phyloP scores from a whole-genome alignment of 2,113 vertebrate genomes.

The Amblyopsis rosae region DNA sequence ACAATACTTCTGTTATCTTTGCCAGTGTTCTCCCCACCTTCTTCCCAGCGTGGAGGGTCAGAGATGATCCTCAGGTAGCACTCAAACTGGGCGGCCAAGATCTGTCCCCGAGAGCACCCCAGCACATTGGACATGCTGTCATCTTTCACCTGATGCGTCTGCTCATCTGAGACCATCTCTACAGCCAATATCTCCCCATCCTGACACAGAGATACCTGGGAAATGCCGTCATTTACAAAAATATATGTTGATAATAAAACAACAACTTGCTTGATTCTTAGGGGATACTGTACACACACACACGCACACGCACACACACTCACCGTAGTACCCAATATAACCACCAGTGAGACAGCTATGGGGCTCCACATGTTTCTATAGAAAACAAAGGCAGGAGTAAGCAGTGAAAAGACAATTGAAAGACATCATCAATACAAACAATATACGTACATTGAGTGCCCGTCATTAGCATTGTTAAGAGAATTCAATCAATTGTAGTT shows the following conservation, averaged over 20 bases:
- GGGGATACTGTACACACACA: neutral
- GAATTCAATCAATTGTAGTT: too few relatives aligned
- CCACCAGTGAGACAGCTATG: slow-evolving; percentile 45
- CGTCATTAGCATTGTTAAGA: too few relatives aligned
- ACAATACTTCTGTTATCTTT: too few relatives aligned
- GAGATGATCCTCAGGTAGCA: slow-evolving; percentile 79
- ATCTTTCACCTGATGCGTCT: slow-evolving; percentile 33
- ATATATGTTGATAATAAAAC: neutral
- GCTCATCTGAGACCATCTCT: neutral
- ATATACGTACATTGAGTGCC: neutral
- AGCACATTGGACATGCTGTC: slow-evolving; percentile 17
- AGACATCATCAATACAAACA: neutral
- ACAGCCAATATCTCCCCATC: slow-evolving; percentile 23
- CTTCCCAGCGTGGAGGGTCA: slow-evolving; percentile 58
- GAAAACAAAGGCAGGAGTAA: slow-evolving; percentile 12
- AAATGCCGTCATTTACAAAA: neutral
- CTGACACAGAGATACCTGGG: slow-evolving; percentile 57
- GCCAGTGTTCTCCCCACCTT: slow-evolving; percentile 46
- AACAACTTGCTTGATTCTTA: neutral
- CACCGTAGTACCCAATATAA: slow-evolving; percentile 54
- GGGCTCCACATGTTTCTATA: slow-evolving; percentile 67
- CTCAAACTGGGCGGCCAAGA: slow-evolving; percentile 79
- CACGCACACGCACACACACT: slow-evolving; percentile 13
- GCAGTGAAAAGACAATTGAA: neutral
- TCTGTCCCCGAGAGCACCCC: slow-evolving; percentile 46